These are phyloP conservation scores for Portunus trituberculatus DNA, from an alignment of 1,140 invertebrate genomes.

Conservation along the genomic window DNA sequence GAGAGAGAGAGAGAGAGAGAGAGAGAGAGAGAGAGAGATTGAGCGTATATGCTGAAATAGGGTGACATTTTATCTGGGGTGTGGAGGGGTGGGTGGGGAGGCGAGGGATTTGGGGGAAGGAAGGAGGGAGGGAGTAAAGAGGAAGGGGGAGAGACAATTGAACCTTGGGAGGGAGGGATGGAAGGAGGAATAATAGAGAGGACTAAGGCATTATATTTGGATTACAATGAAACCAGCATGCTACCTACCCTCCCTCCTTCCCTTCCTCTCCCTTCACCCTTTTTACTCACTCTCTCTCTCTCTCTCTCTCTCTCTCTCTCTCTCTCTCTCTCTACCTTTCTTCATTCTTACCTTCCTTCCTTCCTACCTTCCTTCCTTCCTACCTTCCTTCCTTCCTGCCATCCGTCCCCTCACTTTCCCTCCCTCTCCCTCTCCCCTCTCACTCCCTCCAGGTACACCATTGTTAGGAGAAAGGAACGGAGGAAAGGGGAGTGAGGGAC, in stretches of 20 bases:
- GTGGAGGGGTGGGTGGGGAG: background rate
- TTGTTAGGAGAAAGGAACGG: background rate
- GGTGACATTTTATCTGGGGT: background rate
- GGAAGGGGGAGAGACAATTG: constrained; percentile 11
- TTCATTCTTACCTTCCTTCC: background rate
- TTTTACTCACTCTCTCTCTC: background rate
- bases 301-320: background rate
- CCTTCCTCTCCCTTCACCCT: background rate
- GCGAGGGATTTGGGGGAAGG: background rate
- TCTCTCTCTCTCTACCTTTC: background rate
- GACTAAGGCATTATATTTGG: background rate
- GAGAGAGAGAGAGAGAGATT: constrained; percentile 29
- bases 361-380: background rate
- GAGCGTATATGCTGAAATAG: background rate
- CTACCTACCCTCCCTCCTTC: background rate
- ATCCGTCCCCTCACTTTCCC: background rate
- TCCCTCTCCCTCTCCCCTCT: background rate
- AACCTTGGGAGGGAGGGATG: background rate
- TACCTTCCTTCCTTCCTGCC: background rate
- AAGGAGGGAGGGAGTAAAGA: background rate
- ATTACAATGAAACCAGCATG: background rate
- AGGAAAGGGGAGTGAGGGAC: constrained; percentile 1
- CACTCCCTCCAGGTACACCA: background rate
- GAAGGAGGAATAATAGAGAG: constrained; percentile 21
- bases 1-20: constrained; percentile 38